phyloP scores from a whole-genome alignment of 2,888 invertebrate genomes.

The Ellobium chinense region DNA sequence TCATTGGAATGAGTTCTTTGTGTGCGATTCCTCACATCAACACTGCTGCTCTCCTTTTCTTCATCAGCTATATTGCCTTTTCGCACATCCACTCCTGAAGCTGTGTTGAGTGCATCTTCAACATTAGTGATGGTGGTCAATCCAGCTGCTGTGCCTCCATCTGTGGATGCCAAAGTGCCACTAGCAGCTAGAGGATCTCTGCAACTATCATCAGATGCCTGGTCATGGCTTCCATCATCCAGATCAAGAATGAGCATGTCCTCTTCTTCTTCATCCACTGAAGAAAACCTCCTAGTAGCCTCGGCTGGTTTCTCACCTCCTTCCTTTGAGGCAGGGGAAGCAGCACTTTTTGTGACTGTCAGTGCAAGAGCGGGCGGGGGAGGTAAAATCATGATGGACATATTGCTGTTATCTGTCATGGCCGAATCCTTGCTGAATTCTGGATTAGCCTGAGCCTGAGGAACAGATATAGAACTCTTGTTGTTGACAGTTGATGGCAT shows the following conservation, averaged over 20 bases:
- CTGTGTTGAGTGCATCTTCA: neutral
- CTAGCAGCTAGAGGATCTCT: neutral
- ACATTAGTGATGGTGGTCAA: neutral
- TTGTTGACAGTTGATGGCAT: neutral
- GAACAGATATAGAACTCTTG: neutral
- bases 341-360: neutral
- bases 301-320: neutral
- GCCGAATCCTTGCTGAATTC: neutral
- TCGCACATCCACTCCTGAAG: neutral
- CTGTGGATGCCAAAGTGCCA: neutral
- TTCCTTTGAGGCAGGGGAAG: neutral
- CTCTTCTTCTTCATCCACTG: constrained; percentile 39
- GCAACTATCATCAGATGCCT: neutral
- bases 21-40: neutral
- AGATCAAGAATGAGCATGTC: constrained; percentile 33
- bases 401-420: neutral
- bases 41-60: neutral
- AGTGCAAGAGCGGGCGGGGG: neutral
- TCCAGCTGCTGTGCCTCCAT: neutral
- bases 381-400: neutral
- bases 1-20: constrained; percentile 33
- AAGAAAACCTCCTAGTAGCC: neutral
- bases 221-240: constrained; percentile 26
- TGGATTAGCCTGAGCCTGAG: too few relatives aligned
- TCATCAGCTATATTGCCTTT: neutral